A percentile compares a stretch with the other conserved stretches of the same genome.
Evolutionary conservation across 2,797 vertebrate species (phyloP).

Genomic region (Cetoscarus ocellatus): DNA sequence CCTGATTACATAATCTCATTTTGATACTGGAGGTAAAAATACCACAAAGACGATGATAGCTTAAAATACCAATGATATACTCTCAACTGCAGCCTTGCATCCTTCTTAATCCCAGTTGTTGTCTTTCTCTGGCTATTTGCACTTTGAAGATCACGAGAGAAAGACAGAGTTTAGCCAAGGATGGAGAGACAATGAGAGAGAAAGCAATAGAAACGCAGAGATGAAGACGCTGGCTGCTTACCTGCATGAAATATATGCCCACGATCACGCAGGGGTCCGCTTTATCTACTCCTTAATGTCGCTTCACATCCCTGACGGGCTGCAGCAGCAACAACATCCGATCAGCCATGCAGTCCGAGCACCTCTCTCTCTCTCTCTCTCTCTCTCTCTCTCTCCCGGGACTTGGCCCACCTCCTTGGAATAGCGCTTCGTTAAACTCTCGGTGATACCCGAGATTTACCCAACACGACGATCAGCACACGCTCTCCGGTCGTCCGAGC

Average conservation of each 20-base stretch:
- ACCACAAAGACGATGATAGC: constrained; percentile 2
- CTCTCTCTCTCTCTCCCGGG: constrained; percentile 49
- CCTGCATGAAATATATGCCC: constrained; percentile 47
- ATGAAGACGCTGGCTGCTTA: constrained; percentile 28
- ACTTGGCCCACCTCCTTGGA: constrained; percentile 79
- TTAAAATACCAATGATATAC: neutral
- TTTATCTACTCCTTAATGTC: constrained; percentile 38
- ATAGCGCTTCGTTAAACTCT: constrained; percentile 72
- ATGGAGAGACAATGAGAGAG: neutral
- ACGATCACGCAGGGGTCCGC: constrained; percentile 22
- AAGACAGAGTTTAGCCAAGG: neutral
- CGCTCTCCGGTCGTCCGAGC: constrained; percentile 23
- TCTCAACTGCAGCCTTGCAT: neutral
- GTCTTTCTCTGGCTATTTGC: neutral
- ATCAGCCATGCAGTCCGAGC: constrained; percentile 20
- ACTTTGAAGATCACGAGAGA: constrained; percentile 5
- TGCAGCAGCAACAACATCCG: constrained; percentile 46
- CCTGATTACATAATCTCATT: constrained; percentile 38
- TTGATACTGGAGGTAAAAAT: constrained; percentile 29
- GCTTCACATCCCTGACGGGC: constrained; percentile 43
- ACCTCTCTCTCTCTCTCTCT: constrained; percentile 18
- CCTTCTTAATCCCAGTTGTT: neutral
- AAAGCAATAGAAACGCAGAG: neutral
- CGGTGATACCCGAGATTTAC: constrained; percentile 47
- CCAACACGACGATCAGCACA: constrained; percentile 31